Conservation (phyloP, 1,140 invertebrate species). For the Pseudachorutes palmiensis region DNA sequence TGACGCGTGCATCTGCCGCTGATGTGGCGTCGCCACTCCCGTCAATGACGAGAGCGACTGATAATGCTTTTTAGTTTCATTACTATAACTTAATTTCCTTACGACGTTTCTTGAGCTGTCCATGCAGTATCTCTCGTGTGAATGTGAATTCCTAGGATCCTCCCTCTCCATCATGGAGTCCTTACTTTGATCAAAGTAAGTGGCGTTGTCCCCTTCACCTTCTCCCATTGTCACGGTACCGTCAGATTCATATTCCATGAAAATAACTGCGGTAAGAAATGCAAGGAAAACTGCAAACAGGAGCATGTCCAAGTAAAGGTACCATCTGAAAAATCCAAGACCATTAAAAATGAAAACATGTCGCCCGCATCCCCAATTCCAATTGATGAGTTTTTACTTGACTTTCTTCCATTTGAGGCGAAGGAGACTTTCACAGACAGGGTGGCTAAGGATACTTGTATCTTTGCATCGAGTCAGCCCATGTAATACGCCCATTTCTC, state of each 20-base stretch:
- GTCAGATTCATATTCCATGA: slow-evolving; percentile 39
- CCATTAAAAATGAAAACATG: neutral
- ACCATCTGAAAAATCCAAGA: slow-evolving; percentile 27
- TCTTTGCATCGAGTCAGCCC: slow-evolving; percentile 36
- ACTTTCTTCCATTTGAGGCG: slow-evolving; percentile 39
- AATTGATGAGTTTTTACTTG: slow-evolving; percentile 19
- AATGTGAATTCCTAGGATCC: neutral
- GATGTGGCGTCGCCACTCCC: too few relatives aligned
- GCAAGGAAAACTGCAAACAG: slow-evolving; percentile 39
- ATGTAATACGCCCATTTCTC: slow-evolving; percentile 37
- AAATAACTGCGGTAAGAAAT: slow-evolving; percentile 38
- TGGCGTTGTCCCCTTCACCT: slow-evolving; percentile 20
- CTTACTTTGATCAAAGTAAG: slow-evolving; percentile 6
- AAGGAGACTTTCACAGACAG: slow-evolving; percentile 38
- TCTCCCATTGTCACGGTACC: slow-evolving; percentile 16
- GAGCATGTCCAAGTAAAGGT: slow-evolving; percentile 39
- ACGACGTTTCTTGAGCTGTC: slow-evolving; percentile 36
- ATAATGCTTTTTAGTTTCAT: too few relatives aligned
- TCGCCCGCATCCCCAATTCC: neutral
- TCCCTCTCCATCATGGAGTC: neutral
- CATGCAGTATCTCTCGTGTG: slow-evolving; percentile 36
- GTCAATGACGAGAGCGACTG: too few relatives aligned
- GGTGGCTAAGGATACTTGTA: slow-evolving; percentile 36
- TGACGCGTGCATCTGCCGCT: too few relatives aligned
- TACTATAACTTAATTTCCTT: neutral